Evolutionary conservation across 2,113 vertebrate species (phyloP).

Genomic region (Megaceryle torquata): DNA sequence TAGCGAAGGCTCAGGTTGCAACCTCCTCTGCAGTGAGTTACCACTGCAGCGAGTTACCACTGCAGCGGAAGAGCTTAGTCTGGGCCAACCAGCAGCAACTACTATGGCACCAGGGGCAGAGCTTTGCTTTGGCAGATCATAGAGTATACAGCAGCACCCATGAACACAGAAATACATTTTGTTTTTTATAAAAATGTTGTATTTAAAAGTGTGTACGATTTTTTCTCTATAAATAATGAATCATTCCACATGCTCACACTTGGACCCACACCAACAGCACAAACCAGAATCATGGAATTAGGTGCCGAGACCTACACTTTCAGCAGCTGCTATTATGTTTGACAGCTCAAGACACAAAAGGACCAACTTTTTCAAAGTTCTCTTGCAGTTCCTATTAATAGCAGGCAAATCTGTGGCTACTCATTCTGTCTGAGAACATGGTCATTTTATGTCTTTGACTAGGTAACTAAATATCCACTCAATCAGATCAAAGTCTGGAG

Average conservation of each 20-base stretch:
- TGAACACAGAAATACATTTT: background rate
- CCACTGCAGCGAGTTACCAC: background rate
- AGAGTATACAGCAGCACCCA: accelerated
- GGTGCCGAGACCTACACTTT: background rate
- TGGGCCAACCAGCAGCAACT: background rate
- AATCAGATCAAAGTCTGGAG: background rate
- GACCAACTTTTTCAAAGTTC: background rate
- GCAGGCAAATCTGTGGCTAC: background rate
- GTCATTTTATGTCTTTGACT: background rate
- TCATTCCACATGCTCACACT: background rate
- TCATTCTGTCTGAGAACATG: background rate
- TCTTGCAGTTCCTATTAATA: background rate
- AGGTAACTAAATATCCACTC: background rate
- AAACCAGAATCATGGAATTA: background rate
- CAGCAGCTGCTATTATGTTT: background rate
- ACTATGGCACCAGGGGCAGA: background rate
- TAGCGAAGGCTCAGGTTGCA: background rate
- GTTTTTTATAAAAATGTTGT: background rate
- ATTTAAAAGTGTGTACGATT: background rate
- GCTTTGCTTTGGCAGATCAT: background rate
- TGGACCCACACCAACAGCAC: background rate
- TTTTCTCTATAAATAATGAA: background rate
- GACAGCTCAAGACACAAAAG: background rate
- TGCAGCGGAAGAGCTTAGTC: background rate
- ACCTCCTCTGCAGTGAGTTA: background rate